Percentiles rank a stretch among this genome's conserved stretches.
Conservation (phyloP, 1,140 invertebrate genomes). For the Mylabris phalerata region DNA sequence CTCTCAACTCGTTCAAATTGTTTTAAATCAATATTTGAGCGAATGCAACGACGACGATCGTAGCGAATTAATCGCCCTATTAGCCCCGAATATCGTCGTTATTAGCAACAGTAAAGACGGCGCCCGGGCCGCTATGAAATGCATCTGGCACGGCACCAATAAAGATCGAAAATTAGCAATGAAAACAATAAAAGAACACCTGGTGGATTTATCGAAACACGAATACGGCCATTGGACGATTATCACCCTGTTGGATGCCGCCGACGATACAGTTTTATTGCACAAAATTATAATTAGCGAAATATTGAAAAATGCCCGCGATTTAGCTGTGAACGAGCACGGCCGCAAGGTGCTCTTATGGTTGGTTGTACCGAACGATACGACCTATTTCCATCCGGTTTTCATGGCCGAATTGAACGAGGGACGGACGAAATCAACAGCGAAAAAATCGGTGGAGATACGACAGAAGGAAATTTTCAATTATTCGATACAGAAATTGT, state of each 20-base stretch:
- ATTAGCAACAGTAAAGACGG: conserved; percentile 81
- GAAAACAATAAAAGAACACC: conserved; percentile 80
- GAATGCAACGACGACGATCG: conserved; percentile 61
- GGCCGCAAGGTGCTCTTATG: conserved; percentile 72
- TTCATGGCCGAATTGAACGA: conserved; percentile 62
- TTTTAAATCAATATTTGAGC: conserved; percentile 73
- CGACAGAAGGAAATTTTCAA: conserved; percentile 68
- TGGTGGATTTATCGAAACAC: conserved; percentile 71
- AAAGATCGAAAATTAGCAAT: conserved; percentile 64
- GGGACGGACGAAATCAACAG: conserved; percentile 62
- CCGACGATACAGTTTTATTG: conserved; percentile 88
- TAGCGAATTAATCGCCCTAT: conserved; percentile 63
- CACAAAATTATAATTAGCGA: conserved; percentile 76
- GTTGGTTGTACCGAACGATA: conserved; percentile 72
- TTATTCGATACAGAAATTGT: conserved; percentile 55
- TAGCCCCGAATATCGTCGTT: conserved; percentile 64
- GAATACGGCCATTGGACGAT: conserved; percentile 81
- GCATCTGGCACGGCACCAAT: conserved; percentile 80
- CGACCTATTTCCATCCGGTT: conserved; percentile 65
- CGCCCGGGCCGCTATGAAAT: conserved; percentile 67
- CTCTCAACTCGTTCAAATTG: conserved; percentile 63
- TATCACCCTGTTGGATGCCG: conserved; percentile 77
- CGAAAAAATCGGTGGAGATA: conserved; percentile 71
- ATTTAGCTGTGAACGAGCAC: conserved; percentile 65
- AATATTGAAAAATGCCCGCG: conserved; percentile 62